A percentile compares a stretch with the other conserved stretches of the same genome.
These are phyloP conservation scores for Muricea muricata DNA, from an alignment of 92 coral and sea anemone genomes.

Conservation along the genomic window DNA sequence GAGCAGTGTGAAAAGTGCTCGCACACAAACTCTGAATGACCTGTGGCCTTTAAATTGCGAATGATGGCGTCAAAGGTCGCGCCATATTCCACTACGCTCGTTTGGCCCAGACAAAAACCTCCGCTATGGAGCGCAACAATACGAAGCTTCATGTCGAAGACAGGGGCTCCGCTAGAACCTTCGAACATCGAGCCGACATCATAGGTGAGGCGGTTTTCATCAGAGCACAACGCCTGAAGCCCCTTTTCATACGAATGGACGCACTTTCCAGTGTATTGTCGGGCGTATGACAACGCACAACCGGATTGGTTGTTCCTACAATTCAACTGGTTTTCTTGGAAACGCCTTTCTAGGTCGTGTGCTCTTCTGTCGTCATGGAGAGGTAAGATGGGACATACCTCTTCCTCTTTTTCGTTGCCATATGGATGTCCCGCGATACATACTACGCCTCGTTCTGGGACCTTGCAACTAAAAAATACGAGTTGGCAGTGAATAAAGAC, in stretches of 20 bases:
- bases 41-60: background rate
- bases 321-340: background rate
- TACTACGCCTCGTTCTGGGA: background rate
- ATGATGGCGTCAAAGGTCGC: background rate
- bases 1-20: background rate
- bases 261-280: background rate
- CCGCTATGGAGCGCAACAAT: slow-evolving; percentile 11
- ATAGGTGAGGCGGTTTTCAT: background rate
- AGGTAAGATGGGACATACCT: background rate
- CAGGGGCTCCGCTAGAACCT: slow-evolving; percentile 17
- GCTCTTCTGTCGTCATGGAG: background rate
- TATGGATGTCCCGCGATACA: background rate
- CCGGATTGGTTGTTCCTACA: background rate
- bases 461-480: background rate
- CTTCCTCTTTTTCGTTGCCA: slow-evolving; percentile 3
- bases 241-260: background rate
- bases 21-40: background rate
- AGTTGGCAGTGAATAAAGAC: no score
- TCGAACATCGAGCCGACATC: slow-evolving; percentile 17
- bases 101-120: background rate
- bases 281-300: background rate
- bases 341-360: background rate
- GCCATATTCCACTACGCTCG: slow-evolving; percentile 1
- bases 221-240: background rate
- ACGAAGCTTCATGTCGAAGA: background rate